These are phyloP conservation scores for Zaprionus lachaisei DNA, from an alignment of 1,140 invertebrate genomes.

Conservation along the genomic window DNA sequence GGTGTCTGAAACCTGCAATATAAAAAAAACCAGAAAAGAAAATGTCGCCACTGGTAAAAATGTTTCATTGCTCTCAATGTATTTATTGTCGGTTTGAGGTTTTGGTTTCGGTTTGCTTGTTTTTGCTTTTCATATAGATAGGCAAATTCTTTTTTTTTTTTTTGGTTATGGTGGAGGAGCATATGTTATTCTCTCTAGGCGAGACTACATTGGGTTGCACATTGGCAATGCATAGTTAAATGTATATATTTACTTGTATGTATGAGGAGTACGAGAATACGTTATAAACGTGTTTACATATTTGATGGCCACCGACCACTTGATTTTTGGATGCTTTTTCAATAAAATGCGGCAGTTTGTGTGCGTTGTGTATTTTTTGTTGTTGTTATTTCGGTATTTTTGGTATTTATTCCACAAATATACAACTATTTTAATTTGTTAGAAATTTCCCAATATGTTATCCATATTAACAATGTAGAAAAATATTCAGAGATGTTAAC, in stretches of 20 bases:
- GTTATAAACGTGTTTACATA: constrained; percentile 49
- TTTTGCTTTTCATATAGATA: constrained; percentile 36
- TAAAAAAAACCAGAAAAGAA: constrained; percentile 83
- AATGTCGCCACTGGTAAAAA: constrained; percentile 79
- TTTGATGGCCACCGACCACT: constrained; percentile 54
- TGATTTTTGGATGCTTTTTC: constrained; percentile 42
- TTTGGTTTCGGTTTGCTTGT: constrained; percentile 22
- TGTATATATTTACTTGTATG: constrained; percentile 34
- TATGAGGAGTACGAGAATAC: constrained; percentile 17
- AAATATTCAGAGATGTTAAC: constrained; percentile 25
- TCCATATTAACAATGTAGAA: constrained; percentile 34
- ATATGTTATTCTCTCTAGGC: constrained; percentile 56
- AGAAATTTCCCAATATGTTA: constrained; percentile 24
- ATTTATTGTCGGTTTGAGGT: constrained; percentile 29
- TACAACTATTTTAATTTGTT: constrained; percentile 49
- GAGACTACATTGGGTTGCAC: constrained; percentile 50
- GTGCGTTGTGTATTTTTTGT: constrained; percentile 14
- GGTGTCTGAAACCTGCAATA: constrained; percentile 84
- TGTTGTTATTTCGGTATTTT: constrained; percentile 38
- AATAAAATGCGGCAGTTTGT: constrained; percentile 29
- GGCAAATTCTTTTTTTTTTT: constrained; percentile 11
- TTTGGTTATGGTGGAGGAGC: constrained; percentile 41
- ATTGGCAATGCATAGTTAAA: constrained; percentile 34
- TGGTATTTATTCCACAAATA: constrained; percentile 42
- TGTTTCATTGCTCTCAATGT: constrained; percentile 65